Conservation (phyloP, 2,888 invertebrate genomes). For the Amiota mariae region DNA sequence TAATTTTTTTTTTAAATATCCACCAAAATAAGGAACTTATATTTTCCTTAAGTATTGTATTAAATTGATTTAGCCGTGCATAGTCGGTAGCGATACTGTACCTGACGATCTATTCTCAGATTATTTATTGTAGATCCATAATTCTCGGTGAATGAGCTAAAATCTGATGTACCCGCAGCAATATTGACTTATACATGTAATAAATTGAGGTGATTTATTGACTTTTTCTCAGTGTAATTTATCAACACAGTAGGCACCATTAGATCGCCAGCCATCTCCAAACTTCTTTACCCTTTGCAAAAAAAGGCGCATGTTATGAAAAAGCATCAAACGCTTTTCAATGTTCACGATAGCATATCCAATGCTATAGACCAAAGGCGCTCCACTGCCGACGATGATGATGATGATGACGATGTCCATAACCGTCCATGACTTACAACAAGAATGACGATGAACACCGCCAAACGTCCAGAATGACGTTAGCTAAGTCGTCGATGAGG, state of each 20-base stretch:
- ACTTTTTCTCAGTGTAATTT: not conserved
- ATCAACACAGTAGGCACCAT: conserved; percentile 23
- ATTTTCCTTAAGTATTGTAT: too few relatives aligned
- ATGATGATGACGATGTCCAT: conserved; percentile 31
- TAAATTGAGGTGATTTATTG: not conserved
- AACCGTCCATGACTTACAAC: conserved; percentile 27
- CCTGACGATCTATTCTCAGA: not conserved
- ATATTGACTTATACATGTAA: too few relatives aligned
- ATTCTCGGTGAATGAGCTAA: not conserved
- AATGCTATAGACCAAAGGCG: conserved; percentile 37
- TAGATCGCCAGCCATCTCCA: too few relatives aligned
- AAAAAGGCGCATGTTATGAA: conserved; percentile 49
- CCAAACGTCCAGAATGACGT: conserved; percentile 36
- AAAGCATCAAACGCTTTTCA: conserved; percentile 65
- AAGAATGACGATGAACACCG: conserved; percentile 43
- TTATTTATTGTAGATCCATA: not conserved
- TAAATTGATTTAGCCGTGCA: too few relatives aligned
- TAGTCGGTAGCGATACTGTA: not conserved
- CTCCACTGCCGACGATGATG: conserved; percentile 33
- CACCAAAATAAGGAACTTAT: too few relatives aligned
- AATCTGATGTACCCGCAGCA: not conserved
- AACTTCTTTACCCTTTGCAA: not conserved
- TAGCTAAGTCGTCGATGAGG: conserved; percentile 43
- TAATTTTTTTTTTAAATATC: too few relatives aligned
- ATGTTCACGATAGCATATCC: conserved; percentile 50